These are phyloP conservation scores for Andrena bucephala DNA, from an alignment of 2,888 invertebrate species.

Conservation along the genomic window DNA sequence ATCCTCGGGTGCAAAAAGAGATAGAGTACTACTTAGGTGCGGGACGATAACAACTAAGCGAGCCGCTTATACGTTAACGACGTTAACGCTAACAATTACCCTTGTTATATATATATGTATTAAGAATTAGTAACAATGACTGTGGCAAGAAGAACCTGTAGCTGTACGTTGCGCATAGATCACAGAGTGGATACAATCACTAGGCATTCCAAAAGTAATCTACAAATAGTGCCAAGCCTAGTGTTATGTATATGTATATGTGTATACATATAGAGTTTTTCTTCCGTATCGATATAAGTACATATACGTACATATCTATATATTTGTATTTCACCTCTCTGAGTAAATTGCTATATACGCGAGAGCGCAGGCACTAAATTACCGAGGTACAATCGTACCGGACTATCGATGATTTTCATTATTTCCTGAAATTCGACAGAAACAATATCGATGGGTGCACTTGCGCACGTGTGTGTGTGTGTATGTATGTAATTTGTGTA, in stretches of 20 bases:
- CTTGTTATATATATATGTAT: conserved; percentile 11
- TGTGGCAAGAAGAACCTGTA: conserved; percentile 53
- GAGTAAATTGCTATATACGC: conserved; percentile 57
- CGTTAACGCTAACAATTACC: conserved; percentile 33
- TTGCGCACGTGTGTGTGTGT: not conserved
- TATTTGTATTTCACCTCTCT: conserved; percentile 49
- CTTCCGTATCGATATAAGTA: conserved; percentile 20
- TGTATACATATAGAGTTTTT: conserved; percentile 44
- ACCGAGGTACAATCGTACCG: conserved; percentile 72
- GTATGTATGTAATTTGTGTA: not conserved
- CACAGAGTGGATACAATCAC: conserved; percentile 70
- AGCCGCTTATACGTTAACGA: conserved; percentile 38
- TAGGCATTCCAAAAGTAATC: conserved; percentile 64
- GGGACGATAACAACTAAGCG: conserved; percentile 46
- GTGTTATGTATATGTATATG: conserved; percentile 44
- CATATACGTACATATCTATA: conserved; percentile 50
- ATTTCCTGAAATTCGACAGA: conserved; percentile 6
- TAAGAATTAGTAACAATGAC: conserved; percentile 47
- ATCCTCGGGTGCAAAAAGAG: conserved; percentile 29
- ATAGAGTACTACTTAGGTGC: conserved; percentile 32
- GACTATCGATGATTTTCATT: conserved; percentile 53
- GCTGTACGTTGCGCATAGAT: conserved; percentile 66
- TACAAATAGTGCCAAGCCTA: conserved; percentile 65
- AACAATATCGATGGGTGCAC: conserved; percentile 26
- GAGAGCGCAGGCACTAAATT: conserved; percentile 79